Conservation (phyloP, 2,888 invertebrate species). For the Cecidostiba fungosa region DNA sequence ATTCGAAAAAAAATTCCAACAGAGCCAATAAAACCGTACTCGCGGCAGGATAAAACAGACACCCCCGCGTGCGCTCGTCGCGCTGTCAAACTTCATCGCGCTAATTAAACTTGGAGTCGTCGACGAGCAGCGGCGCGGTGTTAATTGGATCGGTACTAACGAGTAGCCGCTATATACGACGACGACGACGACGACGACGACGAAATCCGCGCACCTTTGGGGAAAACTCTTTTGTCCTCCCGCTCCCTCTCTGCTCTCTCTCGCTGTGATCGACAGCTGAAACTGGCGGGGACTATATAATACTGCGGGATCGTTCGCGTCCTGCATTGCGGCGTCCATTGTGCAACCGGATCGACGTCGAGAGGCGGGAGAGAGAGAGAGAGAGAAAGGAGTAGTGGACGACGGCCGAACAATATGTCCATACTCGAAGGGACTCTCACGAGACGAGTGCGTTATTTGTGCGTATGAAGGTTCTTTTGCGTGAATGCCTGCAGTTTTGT, state of each 20-base stretch:
- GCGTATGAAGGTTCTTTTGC: not conserved
- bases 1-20: not conserved
- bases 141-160: conserved; percentile 42
- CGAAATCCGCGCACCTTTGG: not conserved
- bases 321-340: conserved; percentile 59
- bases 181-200: not conserved
- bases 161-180: not conserved
- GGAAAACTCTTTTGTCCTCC: not conserved
- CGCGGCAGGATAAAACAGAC: no score
- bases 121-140: not conserved
- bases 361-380: conserved; percentile 15
- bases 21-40: not conserved
- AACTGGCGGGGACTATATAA: conserved; percentile 64
- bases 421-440: not conserved
- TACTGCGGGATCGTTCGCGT: conserved; percentile 66
- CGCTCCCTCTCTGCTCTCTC: not conserved
- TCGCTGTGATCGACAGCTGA: conserved; percentile 69
- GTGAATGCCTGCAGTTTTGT: not conserved
- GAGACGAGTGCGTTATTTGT: conserved; percentile 18
- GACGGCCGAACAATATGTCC: not conserved
- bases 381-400: not conserved
- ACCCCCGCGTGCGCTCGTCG: not conserved
- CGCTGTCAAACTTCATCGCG: conserved; percentile 22
- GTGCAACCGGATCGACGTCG: conserved; percentile 33
- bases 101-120: conserved; percentile 3